Base-by-base conservation (phyloP, 2,888 invertebrate genomes). In the Dicranocentrus wangi region DNA sequence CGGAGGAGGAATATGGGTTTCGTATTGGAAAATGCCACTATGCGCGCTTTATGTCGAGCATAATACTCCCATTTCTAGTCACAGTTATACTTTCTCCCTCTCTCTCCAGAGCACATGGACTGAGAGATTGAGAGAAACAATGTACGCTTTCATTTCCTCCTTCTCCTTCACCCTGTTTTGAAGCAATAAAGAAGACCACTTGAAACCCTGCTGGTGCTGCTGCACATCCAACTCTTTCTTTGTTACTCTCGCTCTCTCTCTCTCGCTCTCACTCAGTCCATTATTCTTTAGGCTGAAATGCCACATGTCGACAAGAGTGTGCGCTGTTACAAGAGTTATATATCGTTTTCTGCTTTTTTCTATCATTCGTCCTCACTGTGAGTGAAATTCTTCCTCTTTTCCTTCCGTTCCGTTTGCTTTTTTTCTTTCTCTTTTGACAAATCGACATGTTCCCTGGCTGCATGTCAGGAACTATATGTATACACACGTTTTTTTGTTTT, bases 141-240 rank as follows among this genome's bases (percentile, higher is more conserved):
- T 58, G 66, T 66, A 28, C 75, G n/a, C 66, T 73, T 63, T 66
- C 66, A 73, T 66, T 73, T 75, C 66, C 58, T 32, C 42, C 42
- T 47, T 27, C 51, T 23, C 51, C 19, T 60, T 73, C n/a, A 28
- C 53, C 63, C 72, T 63, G 63, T 73, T 73, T 75, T 65, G 39
- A 39, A 65, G 66, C 75, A 75, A 75, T 75, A 75, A 65, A 75
- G 63, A 75, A 55, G 19, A 75, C 75, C 75, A 75, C 75, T 75
- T 66, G 75, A 75, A 75, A 75, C 19, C 65, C 55, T 42, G 42
- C 55, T 75, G 63, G 15, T 72, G n/a, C 43, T 39, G 39, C 39
- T 39, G 39, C 7, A 39, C 7, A n/a, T n/a, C n/a, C n/a, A n/a
- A n/a, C n/a, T n/a, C n/a, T n/a, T n/a, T n/a, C n/a, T n/a, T n/a